A percentile compares a stretch with the other conserved stretches of the same genome.
Evolutionary conservation across 2,113 vertebrate species (phyloP).

Genomic region (Mola mola): DNA sequence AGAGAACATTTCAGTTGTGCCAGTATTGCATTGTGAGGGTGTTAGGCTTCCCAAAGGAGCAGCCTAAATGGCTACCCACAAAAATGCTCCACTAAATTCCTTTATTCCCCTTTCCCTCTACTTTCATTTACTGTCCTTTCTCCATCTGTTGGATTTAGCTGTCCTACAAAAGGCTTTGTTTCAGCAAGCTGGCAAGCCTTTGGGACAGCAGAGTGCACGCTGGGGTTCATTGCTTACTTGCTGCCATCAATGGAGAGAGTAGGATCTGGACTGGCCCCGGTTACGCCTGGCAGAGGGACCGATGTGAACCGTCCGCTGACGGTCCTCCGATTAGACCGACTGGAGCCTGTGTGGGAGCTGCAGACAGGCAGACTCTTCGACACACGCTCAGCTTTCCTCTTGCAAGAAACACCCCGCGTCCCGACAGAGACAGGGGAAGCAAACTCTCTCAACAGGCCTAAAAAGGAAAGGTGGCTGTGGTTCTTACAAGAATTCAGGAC

Average conservation of each 20-base stretch:
- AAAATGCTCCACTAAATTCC: slow-evolving; percentile 70
- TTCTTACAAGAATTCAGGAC: slow-evolving; percentile 5
- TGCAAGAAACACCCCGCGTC: slow-evolving; percentile 16
- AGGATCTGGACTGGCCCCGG: slow-evolving; percentile 46
- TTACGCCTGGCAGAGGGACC: slow-evolving; percentile 45
- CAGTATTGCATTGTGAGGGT: slow-evolving; percentile 70
- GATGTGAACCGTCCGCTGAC: slow-evolving; percentile 33
- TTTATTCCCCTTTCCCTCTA: slow-evolving; percentile 63
- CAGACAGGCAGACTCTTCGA: too few species aligned
- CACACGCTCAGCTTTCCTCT: slow-evolving; percentile 20
- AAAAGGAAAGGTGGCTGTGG: slow-evolving; percentile 10
- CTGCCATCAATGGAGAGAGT: slow-evolving; percentile 58
- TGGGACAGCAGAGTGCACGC: slow-evolving; percentile 55
- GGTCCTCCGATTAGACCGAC: slow-evolving; percentile 41
- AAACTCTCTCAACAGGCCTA: slow-evolving; percentile 29
- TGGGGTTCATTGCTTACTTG: slow-evolving; percentile 63
- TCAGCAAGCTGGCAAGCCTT: slow-evolving; percentile 73
- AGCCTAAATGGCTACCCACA: slow-evolving; percentile 60
- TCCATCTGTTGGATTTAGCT: slow-evolving; percentile 81
- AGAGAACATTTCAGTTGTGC: slow-evolving; percentile 68
- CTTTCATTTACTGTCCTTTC: slow-evolving; percentile 81
- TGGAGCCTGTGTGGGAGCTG: slow-evolving; percentile 45
- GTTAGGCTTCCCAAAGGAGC: slow-evolving; percentile 70
- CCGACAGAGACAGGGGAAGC: slow-evolving; percentile 31
- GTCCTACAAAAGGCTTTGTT: slow-evolving; percentile 80